Conservation (phyloP, 2,888 invertebrate species). For the Aporophyla nigra region DNA sequence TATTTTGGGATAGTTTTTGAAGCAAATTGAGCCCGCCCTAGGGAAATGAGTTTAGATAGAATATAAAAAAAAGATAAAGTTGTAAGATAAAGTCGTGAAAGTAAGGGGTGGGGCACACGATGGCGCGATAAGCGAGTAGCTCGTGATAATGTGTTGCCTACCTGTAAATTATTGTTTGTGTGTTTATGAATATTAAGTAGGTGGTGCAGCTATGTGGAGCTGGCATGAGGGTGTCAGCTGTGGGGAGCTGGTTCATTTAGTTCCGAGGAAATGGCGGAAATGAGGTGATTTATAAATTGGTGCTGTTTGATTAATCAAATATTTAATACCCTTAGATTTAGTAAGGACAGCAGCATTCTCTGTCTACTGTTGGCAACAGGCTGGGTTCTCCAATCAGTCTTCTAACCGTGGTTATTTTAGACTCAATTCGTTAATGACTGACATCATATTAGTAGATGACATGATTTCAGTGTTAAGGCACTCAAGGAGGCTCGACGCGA, state of each 20-base stretch:
- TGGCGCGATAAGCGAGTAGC: slow-evolving; percentile 35
- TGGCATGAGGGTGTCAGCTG: slow-evolving; percentile 23
- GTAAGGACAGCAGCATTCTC: not conserved
- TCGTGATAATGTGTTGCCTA: slow-evolving; percentile 55
- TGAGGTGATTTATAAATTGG: slow-evolving; percentile 14
- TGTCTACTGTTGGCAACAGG: not conserved
- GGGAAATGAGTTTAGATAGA: slow-evolving; percentile 70
- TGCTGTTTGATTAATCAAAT: not conserved
- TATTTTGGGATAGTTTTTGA: slow-evolving; percentile 46
- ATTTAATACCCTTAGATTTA: not conserved
- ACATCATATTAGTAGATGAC: too few relatives aligned
- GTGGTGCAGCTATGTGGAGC: slow-evolving; percentile 38
- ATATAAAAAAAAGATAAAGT: slow-evolving; percentile 65
- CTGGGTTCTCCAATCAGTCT: not conserved
- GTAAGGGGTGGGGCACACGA: slow-evolving; percentile 63
- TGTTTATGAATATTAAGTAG: slow-evolving; percentile 61
- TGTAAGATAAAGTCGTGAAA: slow-evolving; percentile 69
- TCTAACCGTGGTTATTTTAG: not conserved
- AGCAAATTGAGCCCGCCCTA: slow-evolving; percentile 60
- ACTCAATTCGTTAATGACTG: too few relatives aligned
- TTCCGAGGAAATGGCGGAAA: slow-evolving; percentile 37
- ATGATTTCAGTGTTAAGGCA: not conserved
- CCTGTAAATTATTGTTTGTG: slow-evolving; percentile 61
- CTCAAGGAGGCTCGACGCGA: too few relatives aligned
- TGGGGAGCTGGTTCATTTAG: slow-evolving; percentile 8